Percentiles rank a stretch among this genome's conserved stretches.
Conservation (phyloP, 1,140 invertebrate genomes). For the Drosophila ananassae region DNA sequence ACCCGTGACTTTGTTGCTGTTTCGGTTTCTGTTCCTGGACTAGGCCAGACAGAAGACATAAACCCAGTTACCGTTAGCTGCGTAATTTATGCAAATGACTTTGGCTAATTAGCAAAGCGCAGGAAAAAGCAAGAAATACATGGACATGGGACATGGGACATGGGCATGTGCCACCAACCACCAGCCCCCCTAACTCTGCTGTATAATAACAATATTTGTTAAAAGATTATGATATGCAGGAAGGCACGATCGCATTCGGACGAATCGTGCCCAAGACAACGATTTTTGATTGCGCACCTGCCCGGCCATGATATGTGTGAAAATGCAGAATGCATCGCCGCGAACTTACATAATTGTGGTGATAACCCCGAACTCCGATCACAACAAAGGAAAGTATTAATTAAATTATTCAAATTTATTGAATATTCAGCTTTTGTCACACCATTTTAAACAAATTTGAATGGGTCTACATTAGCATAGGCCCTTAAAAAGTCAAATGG, state of each 20-base stretch:
- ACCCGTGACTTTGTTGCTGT: slow-evolving; percentile 13
- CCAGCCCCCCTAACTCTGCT: neutral
- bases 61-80: slow-evolving; percentile 77
- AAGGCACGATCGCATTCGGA: slow-evolving; percentile 34
- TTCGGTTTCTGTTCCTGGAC: neutral
- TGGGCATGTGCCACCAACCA: slow-evolving; percentile 25
- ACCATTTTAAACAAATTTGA: slow-evolving; percentile 39
- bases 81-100: slow-evolving; percentile 80
- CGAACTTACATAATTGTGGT: slow-evolving; percentile 27
- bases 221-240: slow-evolving; percentile 35
- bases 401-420: slow-evolving; percentile 35
- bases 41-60: slow-evolving; percentile 67
- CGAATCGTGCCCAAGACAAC: slow-evolving; percentile 33
- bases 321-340: slow-evolving; percentile 23
- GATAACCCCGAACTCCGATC: slow-evolving; percentile 11
- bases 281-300: slow-evolving; percentile 42
- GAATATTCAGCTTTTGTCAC: slow-evolving; percentile 44
- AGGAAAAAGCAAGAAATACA: slow-evolving; percentile 28
- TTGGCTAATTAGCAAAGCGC: slow-evolving; percentile 70
- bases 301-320: slow-evolving; percentile 26
- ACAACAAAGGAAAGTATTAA: slow-evolving; percentile 42
- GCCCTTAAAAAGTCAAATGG: slow-evolving; percentile 1
- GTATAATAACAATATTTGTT: slow-evolving; percentile 26
- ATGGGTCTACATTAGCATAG: slow-evolving; percentile 28
- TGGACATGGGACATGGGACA: slow-evolving; percentile 5